phyloP scores from a whole-genome alignment of 2,113 vertebrate genomes.

The Eolophus roseicapilla region DNA sequence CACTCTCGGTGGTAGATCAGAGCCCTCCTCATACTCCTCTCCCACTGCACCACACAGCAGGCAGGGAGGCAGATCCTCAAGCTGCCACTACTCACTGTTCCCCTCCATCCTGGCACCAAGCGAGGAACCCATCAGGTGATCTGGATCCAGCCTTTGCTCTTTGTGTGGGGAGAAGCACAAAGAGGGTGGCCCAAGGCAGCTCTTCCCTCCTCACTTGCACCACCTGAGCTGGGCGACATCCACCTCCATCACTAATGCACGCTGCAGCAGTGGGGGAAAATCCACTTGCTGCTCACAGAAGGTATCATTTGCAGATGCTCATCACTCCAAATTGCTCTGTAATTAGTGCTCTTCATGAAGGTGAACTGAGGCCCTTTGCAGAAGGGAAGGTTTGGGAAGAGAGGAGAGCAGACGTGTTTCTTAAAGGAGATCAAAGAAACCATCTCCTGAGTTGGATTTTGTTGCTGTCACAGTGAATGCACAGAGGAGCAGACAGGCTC shows the following conservation, averaged over 20 bases:
- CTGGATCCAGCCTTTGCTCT: no score
- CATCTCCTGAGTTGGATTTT: rapidly evolving
- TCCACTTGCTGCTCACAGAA: neutral
- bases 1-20: neutral
- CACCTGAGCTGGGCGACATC: neutral
- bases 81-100: neutral
- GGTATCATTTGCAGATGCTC: neutral
- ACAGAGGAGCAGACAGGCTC: neutral
- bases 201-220: no score
- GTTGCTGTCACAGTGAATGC: rapidly evolving
- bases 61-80: rapidly evolving
- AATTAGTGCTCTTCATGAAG: neutral
- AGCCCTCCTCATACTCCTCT: neutral
- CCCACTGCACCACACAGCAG: rapidly evolving
- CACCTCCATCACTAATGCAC: rapidly evolving
- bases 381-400: neutral
- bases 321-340: neutral
- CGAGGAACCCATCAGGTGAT: neutral
- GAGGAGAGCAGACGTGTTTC: neutral
- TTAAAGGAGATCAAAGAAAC: neutral
- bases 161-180: neutral
- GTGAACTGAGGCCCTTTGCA: neutral
- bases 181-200: neutral
- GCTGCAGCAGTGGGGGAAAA: neutral
- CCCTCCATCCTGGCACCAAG: neutral